phyloP scores from a whole-genome alignment of 2,113 vertebrate genomes.

The Istiophorus platypterus region DNA sequence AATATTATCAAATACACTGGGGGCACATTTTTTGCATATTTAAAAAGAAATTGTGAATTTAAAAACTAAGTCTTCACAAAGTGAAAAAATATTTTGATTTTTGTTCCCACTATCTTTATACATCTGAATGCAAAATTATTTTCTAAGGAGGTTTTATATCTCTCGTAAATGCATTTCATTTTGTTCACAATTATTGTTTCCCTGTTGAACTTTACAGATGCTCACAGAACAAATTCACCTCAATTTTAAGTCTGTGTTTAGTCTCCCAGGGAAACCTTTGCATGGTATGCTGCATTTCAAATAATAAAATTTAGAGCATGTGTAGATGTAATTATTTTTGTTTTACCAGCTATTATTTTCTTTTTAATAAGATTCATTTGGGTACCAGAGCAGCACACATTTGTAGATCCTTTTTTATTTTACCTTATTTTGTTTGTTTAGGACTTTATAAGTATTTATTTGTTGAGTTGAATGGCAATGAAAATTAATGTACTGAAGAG shows the following conservation, averaged over 20 bases:
- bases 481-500: background rate
- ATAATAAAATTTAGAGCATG: background rate
- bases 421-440: background rate
- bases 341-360: background rate
- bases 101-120: background rate
- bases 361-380: background rate
- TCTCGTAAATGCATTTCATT: background rate
- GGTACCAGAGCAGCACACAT: background rate
- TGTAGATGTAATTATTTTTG: background rate
- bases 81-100: background rate
- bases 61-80: background rate
- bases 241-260: background rate
- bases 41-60: background rate
- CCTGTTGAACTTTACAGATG: background rate
- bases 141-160: background rate
- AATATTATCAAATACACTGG: background rate
- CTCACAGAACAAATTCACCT: background rate
- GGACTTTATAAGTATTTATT: background rate
- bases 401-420: background rate
- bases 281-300: background rate
- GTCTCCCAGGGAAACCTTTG: background rate
- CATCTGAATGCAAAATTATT: background rate
- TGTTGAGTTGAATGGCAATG: conserved; percentile 8
- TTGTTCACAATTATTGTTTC: background rate
- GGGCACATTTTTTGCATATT: background rate